These are phyloP conservation scores for Esox niger DNA, from an alignment of 2,113 vertebrate species.

Conservation along the genomic window DNA sequence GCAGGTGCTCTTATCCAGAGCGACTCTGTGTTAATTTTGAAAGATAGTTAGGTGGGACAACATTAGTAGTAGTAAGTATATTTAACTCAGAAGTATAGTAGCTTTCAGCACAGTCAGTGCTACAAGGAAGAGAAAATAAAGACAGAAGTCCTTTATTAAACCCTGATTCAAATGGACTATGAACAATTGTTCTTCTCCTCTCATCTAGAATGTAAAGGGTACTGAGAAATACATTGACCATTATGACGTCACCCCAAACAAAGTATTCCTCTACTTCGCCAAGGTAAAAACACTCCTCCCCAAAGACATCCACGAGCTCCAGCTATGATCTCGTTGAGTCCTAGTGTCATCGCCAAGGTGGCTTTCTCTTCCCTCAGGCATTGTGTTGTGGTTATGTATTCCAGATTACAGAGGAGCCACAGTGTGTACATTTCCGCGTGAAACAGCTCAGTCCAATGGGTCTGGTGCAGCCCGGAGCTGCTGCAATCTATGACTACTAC, in stretches of 20 bases:
- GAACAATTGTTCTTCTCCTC: background rate
- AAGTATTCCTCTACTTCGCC: constrained; percentile 67
- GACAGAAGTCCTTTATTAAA: no score
- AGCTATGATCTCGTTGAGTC: background rate
- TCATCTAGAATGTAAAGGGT: constrained; percentile 53
- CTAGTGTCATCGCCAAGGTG: no score
- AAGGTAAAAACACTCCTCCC: constrained; percentile 53
- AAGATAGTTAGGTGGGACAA: no score
- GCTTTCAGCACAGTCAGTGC: no score
- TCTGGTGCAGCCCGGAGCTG: constrained; percentile 71
- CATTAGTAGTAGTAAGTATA: no score
- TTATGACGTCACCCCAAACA: constrained; percentile 63
- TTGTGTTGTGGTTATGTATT: constrained; percentile 9
- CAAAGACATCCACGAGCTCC: background rate
- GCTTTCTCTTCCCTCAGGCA: no score
- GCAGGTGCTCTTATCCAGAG: no score
- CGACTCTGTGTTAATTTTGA: no score
- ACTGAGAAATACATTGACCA: constrained; percentile 70
- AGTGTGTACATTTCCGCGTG: constrained; percentile 64
- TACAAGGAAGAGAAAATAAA: no score
- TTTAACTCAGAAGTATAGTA: no score
- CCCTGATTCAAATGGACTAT: no score
- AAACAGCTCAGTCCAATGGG: constrained; percentile 69
- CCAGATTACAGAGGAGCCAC: constrained; percentile 51
- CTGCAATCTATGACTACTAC: constrained; percentile 72